These are phyloP conservation scores for Pitta sordida DNA, from an alignment of 2,113 vertebrate genomes.

Conservation along the genomic window DNA sequence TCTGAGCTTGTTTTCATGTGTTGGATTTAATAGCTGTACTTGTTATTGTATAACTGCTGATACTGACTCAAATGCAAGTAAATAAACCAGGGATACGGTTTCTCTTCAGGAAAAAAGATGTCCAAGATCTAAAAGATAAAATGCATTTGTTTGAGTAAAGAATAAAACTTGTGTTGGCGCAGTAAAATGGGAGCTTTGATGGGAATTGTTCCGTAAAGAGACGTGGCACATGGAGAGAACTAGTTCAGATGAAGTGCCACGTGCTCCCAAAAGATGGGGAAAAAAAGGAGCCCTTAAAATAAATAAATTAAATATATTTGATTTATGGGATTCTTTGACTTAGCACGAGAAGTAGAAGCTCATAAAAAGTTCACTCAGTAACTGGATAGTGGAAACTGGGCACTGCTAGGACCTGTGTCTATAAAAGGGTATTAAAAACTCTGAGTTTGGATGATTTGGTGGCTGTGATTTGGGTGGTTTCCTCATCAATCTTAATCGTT, in stretches of 20 bases:
- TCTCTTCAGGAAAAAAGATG: neutral
- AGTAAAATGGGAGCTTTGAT: neutral
- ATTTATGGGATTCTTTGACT: neutral
- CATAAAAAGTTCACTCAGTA: neutral
- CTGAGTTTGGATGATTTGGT: neutral
- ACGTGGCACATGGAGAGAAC: neutral
- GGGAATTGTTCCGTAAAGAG: neutral
- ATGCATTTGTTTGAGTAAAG: neutral
- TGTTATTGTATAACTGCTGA: neutral
- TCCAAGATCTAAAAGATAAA: neutral
- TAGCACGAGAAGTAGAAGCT: neutral
- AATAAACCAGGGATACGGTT: neutral
- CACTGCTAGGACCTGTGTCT: neutral
- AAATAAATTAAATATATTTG: neutral
- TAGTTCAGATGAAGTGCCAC: neutral
- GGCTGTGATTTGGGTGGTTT: neutral
- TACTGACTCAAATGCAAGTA: neutral
- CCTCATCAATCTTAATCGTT: neutral
- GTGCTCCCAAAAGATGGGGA: neutral
- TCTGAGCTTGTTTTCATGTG: neutral
- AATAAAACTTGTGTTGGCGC: neutral
- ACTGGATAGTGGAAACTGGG: neutral
- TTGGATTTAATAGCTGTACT: neutral
- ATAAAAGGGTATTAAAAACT: neutral
- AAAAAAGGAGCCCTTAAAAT: neutral